A percentile compares a stretch with the other conserved stretches of the same genome.
Evolutionary conservation across 2,888 invertebrate species (phyloP).

Genomic region (Dendrolimus houi): DNA sequence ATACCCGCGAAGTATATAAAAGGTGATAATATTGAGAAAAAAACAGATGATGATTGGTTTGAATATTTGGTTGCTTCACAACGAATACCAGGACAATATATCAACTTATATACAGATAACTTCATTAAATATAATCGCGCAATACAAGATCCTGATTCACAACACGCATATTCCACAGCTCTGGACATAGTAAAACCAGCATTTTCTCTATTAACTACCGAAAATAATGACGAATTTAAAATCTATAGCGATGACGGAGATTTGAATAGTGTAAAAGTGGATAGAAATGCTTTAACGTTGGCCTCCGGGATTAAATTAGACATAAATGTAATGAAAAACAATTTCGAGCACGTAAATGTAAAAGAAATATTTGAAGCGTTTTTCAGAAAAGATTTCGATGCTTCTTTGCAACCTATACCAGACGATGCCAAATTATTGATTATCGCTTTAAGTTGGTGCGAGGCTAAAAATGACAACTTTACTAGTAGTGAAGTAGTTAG

Average conservation of each 20-base stretch:
- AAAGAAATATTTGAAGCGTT: not conserved
- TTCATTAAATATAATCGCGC: not conserved
- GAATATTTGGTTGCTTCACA: not conserved
- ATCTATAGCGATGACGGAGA: not conserved
- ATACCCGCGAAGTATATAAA: not conserved
- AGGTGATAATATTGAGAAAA: not conserved
- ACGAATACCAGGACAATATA: not conserved
- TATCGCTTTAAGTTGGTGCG: constrained; percentile 27
- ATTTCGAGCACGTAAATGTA: not conserved
- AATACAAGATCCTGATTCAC: not conserved
- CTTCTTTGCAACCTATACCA: not conserved
- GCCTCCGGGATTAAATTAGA: not conserved
- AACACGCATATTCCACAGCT: not conserved
- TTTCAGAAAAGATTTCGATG: not conserved
- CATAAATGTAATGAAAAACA: not conserved
- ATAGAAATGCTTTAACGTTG: not conserved
- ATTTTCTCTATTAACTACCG: not conserved
- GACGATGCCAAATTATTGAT: constrained; percentile 24
- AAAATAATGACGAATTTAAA: not conserved
- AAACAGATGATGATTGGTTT: not conserved
- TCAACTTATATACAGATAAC: not conserved
- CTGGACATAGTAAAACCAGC: not conserved
- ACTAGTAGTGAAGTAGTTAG: constrained; percentile 19
- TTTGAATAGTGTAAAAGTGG: not conserved
- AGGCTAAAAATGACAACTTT: constrained; percentile 15